A percentile compares a stretch with the other conserved stretches of the same genome.
These are phyloP conservation scores for Hyperoplus immaculatus DNA, from an alignment of 2,797 vertebrate genomes.

Conservation along the genomic window DNA sequence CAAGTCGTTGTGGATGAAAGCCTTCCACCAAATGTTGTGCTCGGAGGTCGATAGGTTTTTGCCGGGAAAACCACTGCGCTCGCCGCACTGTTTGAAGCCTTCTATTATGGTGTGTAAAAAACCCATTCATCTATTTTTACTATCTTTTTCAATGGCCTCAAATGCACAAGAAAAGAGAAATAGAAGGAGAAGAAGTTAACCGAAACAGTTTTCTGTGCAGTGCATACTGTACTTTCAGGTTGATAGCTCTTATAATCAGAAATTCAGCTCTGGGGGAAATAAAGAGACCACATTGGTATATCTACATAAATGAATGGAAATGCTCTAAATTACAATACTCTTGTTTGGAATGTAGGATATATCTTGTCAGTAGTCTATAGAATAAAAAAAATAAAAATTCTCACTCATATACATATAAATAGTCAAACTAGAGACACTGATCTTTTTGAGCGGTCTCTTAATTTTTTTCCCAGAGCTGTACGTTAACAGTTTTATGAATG, in stretches of 20 bases:
- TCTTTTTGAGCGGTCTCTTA: too few species aligned
- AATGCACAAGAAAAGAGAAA: slow-evolving; percentile 44
- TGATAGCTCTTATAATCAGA: slow-evolving; percentile 12
- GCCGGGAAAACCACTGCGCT: slow-evolving; percentile 72
- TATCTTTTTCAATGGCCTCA: slow-evolving; percentile 47
- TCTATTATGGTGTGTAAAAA: slow-evolving; percentile 74
- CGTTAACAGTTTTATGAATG: background rate
- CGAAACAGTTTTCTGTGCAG: background rate
- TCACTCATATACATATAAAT: too few species aligned
- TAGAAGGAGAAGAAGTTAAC: slow-evolving; percentile 21
- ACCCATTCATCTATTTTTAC: slow-evolving; percentile 80
- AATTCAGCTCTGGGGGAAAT: background rate
- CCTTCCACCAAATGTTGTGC: slow-evolving; percentile 62
- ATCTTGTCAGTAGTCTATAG: too few species aligned
- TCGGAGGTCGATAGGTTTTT: slow-evolving; percentile 73
- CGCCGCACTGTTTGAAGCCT: slow-evolving; percentile 72
- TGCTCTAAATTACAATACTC: too few species aligned
- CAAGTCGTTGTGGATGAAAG: slow-evolving; percentile 68
- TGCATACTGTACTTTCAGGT: slow-evolving; percentile 3
- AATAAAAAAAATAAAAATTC: too few species aligned
- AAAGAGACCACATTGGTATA: too few species aligned
- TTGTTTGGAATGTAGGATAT: too few species aligned
- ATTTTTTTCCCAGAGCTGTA: too few species aligned
- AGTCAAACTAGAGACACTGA: too few species aligned
- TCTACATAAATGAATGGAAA: too few species aligned